Evolutionary conservation across 1,140 invertebrate genomes (phyloP).

Genomic region (Pararge aegeria): DNA sequence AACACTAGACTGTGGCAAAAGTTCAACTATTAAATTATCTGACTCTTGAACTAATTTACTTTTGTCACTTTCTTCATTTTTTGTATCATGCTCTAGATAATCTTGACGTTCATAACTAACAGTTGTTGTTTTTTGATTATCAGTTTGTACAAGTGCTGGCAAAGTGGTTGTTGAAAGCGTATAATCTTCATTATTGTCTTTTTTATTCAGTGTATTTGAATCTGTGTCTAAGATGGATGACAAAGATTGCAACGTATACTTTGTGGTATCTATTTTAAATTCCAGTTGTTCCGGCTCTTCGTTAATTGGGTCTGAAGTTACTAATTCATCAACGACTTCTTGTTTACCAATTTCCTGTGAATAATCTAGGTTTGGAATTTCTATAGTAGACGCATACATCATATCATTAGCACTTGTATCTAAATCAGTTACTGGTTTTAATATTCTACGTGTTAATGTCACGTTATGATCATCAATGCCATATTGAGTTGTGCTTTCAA

Average conservation of each 20-base stretch:
- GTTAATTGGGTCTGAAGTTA: conserved; percentile 31
- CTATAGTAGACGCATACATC: conserved; percentile 41
- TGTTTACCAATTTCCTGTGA: conserved; percentile 28
- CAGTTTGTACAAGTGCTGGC: neutral
- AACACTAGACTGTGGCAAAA: neutral
- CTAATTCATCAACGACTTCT: conserved; percentile 28
- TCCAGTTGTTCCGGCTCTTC: conserved; percentile 11
- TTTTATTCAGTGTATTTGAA: conserved; percentile 9
- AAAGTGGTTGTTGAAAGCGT: neutral
- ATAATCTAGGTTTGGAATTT: conserved; percentile 33
- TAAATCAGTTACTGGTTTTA: conserved; percentile 4
- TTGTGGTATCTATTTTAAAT: conserved; percentile 13
- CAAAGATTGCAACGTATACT: conserved; percentile 33
- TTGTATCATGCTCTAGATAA: neutral
- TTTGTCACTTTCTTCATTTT: conserved; percentile 2
- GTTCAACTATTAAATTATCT: neutral
- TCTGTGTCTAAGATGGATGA: conserved; percentile 33
- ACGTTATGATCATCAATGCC: neutral
- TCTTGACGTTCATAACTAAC: neutral
- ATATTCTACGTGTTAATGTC: neutral
- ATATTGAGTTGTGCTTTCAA: neutral
- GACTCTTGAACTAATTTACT: neutral
- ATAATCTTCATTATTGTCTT: neutral
- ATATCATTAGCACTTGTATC: conserved; percentile 33
- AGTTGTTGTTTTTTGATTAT: conserved; percentile 5